Evolutionary conservation across 1,140 invertebrate species (phyloP).

Genomic region (Pararge aegeria): DNA sequence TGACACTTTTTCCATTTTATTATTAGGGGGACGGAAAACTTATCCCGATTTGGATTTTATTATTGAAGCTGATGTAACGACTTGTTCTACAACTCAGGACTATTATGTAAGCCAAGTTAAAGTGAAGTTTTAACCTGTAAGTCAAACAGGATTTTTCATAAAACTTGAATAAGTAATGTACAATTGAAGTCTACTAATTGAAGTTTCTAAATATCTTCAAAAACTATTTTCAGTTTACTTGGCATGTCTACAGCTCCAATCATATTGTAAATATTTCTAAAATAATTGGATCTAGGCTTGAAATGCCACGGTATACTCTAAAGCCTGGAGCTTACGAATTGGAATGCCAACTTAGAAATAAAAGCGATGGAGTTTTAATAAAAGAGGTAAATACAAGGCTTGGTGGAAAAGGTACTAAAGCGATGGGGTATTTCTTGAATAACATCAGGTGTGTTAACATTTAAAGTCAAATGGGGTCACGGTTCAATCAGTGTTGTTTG

Average conservation of each 20-base stretch:
- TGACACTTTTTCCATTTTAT: constrained; percentile 34
- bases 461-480: too few relatives aligned
- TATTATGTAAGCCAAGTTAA: constrained; percentile 39
- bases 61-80: constrained; percentile 41
- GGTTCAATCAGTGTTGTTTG: too few relatives aligned
- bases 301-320: constrained; percentile 30
- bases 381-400: constrained; percentile 45
- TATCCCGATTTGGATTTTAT: constrained; percentile 37
- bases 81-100: constrained; percentile 40
- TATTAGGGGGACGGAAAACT: constrained; percentile 35
- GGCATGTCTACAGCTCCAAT: constrained; percentile 21
- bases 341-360: constrained; percentile 30
- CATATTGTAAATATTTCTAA: constrained; percentile 19
- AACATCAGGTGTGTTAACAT: too few relatives aligned
- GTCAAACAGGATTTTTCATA: background rate
- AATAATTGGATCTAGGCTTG: constrained; percentile 29
- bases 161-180: too few relatives aligned
- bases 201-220: too few relatives aligned
- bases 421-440: too few relatives aligned
- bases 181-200: too few relatives aligned
- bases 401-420: too few relatives aligned
- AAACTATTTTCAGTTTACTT: constrained; percentile 42
- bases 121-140: too few relatives aligned
- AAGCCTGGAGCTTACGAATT: constrained; percentile 35
- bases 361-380: constrained; percentile 28